phyloP scores from a whole-genome alignment of 1,140 invertebrate genomes.

The Lepidurus arcticus region DNA sequence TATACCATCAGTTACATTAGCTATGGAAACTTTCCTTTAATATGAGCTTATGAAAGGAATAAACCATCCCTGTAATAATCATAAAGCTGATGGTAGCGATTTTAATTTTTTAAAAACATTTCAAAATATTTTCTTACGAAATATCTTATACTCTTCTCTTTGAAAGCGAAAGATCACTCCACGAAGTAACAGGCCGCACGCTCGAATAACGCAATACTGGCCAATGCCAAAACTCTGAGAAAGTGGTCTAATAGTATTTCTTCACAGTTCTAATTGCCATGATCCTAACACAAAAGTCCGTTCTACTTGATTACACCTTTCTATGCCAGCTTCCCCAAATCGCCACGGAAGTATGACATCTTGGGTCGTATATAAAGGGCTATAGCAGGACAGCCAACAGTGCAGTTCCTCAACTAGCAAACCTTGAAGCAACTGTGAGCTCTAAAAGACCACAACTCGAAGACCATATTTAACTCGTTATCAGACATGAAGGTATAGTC shows the following conservation, averaged over 20 bases:
- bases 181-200: background rate
- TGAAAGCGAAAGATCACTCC: no score
- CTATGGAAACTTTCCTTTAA: no score
- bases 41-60: no score
- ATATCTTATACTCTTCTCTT: no score
- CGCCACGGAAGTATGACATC: background rate
- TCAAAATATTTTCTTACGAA: no score
- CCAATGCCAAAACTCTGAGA: background rate
- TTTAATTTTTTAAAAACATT: no score
- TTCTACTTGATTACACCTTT: background rate
- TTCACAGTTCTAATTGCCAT: background rate
- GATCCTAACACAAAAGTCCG: background rate
- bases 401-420: background rate
- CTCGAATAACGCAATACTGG: background rate
- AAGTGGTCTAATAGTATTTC: background rate
- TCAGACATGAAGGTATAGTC: background rate
- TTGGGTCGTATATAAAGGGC: background rate
- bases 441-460: background rate
- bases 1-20: no score
- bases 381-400: background rate
- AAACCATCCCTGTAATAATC: no score
- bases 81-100: no score
- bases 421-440: background rate
- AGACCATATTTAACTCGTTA: background rate
- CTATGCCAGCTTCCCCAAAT: background rate